Evolutionary conservation across 2,113 vertebrate species (phyloP).

Genomic region (Phalacrocorax brasilianus): DNA sequence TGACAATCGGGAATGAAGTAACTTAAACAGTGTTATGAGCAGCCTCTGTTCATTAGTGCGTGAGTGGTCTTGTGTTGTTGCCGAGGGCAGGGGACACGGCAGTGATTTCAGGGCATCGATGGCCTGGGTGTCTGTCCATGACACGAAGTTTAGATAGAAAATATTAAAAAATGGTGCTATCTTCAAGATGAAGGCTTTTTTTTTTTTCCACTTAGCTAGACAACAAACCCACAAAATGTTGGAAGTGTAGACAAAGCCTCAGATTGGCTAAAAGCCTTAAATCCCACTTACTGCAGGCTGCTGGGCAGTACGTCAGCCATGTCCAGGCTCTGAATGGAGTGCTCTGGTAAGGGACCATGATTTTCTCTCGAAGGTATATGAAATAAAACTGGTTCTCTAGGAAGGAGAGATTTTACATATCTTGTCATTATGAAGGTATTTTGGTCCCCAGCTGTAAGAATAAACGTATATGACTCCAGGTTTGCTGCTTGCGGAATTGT

Average conservation of each 20-base stretch:
- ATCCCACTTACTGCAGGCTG: background rate
- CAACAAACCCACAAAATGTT: background rate
- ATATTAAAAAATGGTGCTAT: accelerated
- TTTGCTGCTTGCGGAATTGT: background rate
- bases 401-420: background rate
- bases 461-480: background rate
- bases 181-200: background rate
- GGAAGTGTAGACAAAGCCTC: background rate
- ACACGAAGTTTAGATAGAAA: background rate
- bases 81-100: background rate
- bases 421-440: background rate
- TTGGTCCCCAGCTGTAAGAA: background rate
- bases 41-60: background rate
- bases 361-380: background rate
- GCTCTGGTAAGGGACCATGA: background rate
- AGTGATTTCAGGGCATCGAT: background rate
- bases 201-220: accelerated
- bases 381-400: background rate
- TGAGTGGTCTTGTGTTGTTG: background rate
- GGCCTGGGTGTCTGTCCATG: background rate
- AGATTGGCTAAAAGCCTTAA: background rate
- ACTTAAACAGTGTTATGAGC: background rate
- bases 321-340: background rate
- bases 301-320: background rate
- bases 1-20: background rate